Base-by-base conservation (phyloP, 30 jellyfish, hydroid and myxozoan species). In the Rhopilema esculentum region DNA sequence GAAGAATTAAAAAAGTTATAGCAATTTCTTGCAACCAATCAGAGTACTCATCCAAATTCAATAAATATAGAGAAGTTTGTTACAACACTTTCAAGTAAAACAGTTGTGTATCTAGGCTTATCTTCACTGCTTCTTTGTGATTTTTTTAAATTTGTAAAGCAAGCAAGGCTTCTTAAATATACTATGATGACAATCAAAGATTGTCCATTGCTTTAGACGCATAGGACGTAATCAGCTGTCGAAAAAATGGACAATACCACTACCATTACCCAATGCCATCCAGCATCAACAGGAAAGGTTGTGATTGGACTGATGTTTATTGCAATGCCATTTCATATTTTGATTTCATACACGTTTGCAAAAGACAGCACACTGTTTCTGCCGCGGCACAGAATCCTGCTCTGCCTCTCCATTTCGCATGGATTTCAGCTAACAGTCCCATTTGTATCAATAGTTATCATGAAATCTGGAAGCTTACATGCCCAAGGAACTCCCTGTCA, bases 381-480 rank as follows among this genome's bases (percentile, higher is more conserved):
- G 21, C 85, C 85, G n/a, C 85, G 85, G n/a, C 85, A 75, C 51
- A 40, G 12, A 16, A 75, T 75, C 1, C 27, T 75, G 51, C 27
- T 75, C 72, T 40, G 51, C 49, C 72, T 75, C 24, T 40, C 85
- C 19, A 17, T 75, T 18, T 75, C 85, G 6, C 69, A 75, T 51
- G 70, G 51, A 8, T 28, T 75, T 8, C 65, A 27, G 31, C 26
- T 75, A 9, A 28, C 49, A 27, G 49, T 21, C 16, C 24, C 51
- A n/a, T 21, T 27, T 50, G 28, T 40, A 23, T 40, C 51, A 16
- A 12, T 19, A 26, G 16, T 75, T 19, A 32, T 75, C 50, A 6
- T 8, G 31, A 49, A n/a, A n/a, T 18, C 40, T 1, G 72, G 26
- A 7, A 49, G 32, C 1, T 1, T 51, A 23, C 31, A n/a, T 1